Percentiles rank a stretch among this genome's conserved stretches.
Evolutionary conservation across 2,113 vertebrate genomes (phyloP).

Genomic region (Phasianus colchicus): DNA sequence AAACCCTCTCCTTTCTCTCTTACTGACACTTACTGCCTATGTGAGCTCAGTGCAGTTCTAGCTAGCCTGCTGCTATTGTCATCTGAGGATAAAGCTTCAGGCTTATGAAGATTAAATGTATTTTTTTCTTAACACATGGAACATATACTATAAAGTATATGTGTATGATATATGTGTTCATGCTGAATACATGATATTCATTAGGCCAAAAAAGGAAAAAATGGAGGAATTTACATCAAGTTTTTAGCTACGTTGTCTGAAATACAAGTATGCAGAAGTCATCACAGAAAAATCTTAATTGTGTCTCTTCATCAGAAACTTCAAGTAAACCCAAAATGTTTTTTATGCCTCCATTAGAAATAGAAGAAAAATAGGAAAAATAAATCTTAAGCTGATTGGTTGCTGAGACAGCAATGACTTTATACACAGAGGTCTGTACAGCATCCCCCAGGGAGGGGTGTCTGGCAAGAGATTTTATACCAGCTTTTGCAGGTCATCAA

Average conservation of each 20-base stretch:
- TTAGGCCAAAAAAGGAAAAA: slow-evolving; percentile 99
- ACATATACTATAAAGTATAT: slow-evolving; percentile 99
- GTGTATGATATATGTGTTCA: slow-evolving; percentile 56
- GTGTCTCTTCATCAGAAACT: slow-evolving; percentile 99
- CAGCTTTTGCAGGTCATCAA: slow-evolving; percentile 87
- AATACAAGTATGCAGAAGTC: slow-evolving; percentile 99
- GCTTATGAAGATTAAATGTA: slow-evolving; percentile 99
- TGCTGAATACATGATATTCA: slow-evolving; percentile 99
- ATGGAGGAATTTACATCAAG: slow-evolving; percentile 99
- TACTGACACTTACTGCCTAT: neutral
- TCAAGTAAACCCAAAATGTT: slow-evolving; percentile 91
- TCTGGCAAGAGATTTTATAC: slow-evolving; percentile 89
- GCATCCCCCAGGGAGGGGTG: slow-evolving; percentile 83
- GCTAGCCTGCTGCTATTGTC: neutral
- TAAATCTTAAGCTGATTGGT: slow-evolving; percentile 89
- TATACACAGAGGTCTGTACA: slow-evolving; percentile 89
- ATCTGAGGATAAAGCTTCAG: neutral
- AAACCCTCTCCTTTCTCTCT: neutral
- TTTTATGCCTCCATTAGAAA: slow-evolving; percentile 92
- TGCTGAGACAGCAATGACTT: slow-evolving; percentile 91
- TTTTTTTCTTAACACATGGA: slow-evolving; percentile 99
- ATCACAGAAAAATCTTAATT: slow-evolving; percentile 98
- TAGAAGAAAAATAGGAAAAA: slow-evolving; percentile 84
- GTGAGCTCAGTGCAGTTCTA: neutral
- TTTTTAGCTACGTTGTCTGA: slow-evolving; percentile 99